Evolutionary conservation across 2,113 vertebrate species (phyloP).

Genomic region (Cryptotis parvus): DNA sequence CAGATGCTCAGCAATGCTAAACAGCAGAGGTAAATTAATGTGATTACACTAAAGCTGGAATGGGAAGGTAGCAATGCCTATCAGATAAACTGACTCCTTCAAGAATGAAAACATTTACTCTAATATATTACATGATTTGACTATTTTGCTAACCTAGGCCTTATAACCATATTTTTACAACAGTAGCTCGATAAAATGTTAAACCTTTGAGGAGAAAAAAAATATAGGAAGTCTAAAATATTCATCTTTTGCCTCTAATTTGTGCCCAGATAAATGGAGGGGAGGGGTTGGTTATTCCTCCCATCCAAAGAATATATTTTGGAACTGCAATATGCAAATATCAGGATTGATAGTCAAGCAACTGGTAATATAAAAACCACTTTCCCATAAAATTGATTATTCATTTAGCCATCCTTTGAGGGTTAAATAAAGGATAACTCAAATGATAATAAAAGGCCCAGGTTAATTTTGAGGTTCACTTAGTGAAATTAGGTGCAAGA

Average conservation of each 20-base stretch:
- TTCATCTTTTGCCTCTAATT: slow-evolving; percentile 20
- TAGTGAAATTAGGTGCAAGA: slow-evolving; percentile 35
- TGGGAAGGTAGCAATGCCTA: neutral
- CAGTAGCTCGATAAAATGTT: neutral
- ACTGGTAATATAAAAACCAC: slow-evolving; percentile 25
- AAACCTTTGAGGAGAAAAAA: slow-evolving; percentile 42
- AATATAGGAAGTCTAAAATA: neutral
- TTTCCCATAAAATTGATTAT: slow-evolving; percentile 19
- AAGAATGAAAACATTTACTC: neutral
- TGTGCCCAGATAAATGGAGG: slow-evolving; percentile 14
- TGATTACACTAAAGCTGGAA: neutral
- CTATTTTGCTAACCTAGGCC: neutral
- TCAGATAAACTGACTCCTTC: slow-evolving; percentile 2
- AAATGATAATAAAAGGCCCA: slow-evolving; percentile 46
- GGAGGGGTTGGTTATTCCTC: slow-evolving; percentile 64
- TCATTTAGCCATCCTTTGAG: neutral
- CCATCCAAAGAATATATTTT: slow-evolving; percentile 6
- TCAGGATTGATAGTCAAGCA: slow-evolving; percentile 25
- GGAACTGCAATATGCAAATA: neutral
- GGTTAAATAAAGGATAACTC: slow-evolving; percentile 35
- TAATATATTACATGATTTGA: neutral
- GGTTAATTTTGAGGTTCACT: neutral
- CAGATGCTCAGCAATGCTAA: slow-evolving; percentile 37
- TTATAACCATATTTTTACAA: slow-evolving; percentile 35
- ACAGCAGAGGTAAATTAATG: neutral